Conservation (phyloP, 2,888 invertebrate genomes). For the Sinhomidia bicolor region DNA sequence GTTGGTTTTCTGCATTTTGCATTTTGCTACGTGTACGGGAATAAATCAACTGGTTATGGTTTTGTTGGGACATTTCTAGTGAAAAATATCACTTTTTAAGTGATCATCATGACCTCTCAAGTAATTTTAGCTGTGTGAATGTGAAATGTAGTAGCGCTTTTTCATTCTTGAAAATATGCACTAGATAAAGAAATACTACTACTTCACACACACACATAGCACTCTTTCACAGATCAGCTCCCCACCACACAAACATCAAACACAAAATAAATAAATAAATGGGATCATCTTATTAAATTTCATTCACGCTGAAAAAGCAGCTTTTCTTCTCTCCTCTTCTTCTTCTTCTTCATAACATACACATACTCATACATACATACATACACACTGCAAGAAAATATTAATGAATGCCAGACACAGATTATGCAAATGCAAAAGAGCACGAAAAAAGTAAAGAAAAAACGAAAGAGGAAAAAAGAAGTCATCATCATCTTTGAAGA, state of each 20-base stretch:
- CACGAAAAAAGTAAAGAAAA: constrained; percentile 21
- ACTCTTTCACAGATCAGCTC: background rate
- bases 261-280: constrained; percentile 55
- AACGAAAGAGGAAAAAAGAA: constrained; percentile 3
- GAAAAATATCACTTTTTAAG: constrained; percentile 66
- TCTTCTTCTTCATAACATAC: background rate
- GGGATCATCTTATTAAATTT: constrained; percentile 69
- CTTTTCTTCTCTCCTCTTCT: constrained; percentile 16
- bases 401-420: constrained; percentile 62
- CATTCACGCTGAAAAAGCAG: constrained; percentile 58
- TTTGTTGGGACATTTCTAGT: constrained; percentile 53
- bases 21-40: background rate
- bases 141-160: constrained; percentile 61
- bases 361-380: background rate
- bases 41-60: constrained; percentile 54
- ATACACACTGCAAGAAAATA: constrained; percentile 24
- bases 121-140: constrained; percentile 61
- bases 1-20: background rate
- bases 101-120: constrained; percentile 63
- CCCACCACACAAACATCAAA: constrained; percentile 17
- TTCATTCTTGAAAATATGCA: constrained; percentile 48
- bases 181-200: background rate
- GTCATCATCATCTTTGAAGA: too few relatives aligned
- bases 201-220: background rate
- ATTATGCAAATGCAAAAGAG: constrained; percentile 48